Percentiles rank a stretch among this genome's conserved stretches.
Evolutionary conservation across 1,140 invertebrate species (phyloP).

Genomic region (Pogonognathellus flavescens): DNA sequence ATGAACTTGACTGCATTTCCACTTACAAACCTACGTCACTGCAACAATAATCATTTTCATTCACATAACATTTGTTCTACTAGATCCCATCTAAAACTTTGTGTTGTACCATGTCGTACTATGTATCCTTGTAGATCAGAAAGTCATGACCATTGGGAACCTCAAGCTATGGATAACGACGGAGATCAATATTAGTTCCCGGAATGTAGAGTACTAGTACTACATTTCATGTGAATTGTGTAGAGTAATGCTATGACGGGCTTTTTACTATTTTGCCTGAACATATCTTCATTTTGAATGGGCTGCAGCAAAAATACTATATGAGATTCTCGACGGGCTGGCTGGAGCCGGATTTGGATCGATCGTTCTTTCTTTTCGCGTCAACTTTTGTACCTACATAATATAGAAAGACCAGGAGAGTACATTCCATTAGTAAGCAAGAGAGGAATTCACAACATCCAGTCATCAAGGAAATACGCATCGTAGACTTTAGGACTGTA

Average conservation of each 20-base stretch:
- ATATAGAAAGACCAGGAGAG: neutral
- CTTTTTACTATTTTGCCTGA: neutral
- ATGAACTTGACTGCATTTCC: too few species aligned
- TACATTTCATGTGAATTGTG: neutral
- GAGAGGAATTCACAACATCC: neutral
- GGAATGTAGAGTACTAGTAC: neutral
- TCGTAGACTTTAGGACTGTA: neutral
- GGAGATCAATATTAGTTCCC: constrained; percentile 7
- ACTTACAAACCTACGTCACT: too few species aligned
- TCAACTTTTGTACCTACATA: too few species aligned
- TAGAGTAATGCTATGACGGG: neutral
- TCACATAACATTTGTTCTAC: too few species aligned
- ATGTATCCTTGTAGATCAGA: neutral
- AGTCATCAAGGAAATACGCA: neutral
- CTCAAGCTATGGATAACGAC: neutral
- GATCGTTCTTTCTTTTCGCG: constrained; percentile 5
- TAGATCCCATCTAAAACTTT: too few species aligned
- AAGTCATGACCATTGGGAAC: neutral
- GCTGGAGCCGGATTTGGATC: constrained; percentile 38
- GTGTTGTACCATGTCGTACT: too few species aligned
- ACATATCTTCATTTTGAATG: neutral
- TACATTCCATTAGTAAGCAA: neutral
- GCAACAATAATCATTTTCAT: too few species aligned
- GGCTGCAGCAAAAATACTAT: neutral
- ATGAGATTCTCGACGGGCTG: constrained; percentile 16